Conservation (phyloP, 2,888 invertebrate species). For the Gortyna flavago region DNA sequence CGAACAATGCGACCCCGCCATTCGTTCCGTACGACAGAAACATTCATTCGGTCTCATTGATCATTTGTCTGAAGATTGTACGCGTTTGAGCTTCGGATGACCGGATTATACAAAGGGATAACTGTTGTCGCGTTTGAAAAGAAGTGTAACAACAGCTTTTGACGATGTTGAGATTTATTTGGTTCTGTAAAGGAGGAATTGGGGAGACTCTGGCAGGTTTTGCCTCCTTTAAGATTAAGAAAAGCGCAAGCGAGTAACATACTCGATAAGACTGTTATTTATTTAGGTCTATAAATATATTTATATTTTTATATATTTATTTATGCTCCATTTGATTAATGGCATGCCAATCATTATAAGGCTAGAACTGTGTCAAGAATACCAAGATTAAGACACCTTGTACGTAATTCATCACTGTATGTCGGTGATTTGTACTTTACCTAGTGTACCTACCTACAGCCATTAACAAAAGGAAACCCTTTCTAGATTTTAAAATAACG, state of each 20-base stretch:
- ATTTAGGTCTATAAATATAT: no score
- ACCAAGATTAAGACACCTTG: not conserved
- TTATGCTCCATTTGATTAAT: not conserved
- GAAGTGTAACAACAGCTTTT: constrained; percentile 37
- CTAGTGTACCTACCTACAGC: not conserved
- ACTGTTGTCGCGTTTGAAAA: constrained; percentile 35
- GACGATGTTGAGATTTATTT: constrained; percentile 28
- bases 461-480: not conserved
- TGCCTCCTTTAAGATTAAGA: not conserved
- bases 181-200: constrained; percentile 2
- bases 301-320: no score
- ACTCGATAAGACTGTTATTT: not conserved
- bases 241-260: no score
- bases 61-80: constrained; percentile 41
- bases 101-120: constrained; percentile 37
- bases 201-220: not conserved
- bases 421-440: not conserved
- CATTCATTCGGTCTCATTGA: constrained; percentile 59
- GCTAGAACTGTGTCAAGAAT: not conserved
- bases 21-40: constrained; percentile 60
- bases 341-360: not conserved
- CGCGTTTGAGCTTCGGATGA: constrained; percentile 37
- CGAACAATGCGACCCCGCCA: constrained; percentile 61
- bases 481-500: not conserved
- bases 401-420: not conserved